Conservation (phyloP, 2,113 vertebrate genomes). For the Colossoma macropomum region DNA sequence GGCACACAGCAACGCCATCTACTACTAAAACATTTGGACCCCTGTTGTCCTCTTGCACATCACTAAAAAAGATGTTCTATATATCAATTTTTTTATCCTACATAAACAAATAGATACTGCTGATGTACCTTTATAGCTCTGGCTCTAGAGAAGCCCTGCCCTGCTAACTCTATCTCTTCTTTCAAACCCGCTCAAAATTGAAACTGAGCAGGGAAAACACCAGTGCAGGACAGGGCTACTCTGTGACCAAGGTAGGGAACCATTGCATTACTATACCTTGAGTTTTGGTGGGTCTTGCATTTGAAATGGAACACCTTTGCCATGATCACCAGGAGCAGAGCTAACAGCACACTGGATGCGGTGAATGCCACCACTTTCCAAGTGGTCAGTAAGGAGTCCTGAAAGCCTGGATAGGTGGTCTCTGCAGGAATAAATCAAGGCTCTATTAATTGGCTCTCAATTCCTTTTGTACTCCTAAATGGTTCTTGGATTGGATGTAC, state of each 20-base stretch:
- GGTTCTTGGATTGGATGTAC: no score
- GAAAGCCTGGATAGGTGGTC: constrained; percentile 81
- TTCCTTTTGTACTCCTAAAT: not conserved
- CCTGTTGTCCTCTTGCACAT: constrained; percentile 73
- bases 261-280: constrained; percentile 71
- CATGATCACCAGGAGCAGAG: constrained; percentile 84
- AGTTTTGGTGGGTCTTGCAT: constrained; percentile 84
- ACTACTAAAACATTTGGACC: constrained; percentile 86
- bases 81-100: not conserved
- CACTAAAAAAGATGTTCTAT: constrained; percentile 64
- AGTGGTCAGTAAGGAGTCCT: constrained; percentile 84
- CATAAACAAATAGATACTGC: not conserved
- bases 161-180: no score
- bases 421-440: constrained; percentile 72
- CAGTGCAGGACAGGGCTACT: no score
- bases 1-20: constrained; percentile 84
- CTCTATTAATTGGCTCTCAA: not conserved
- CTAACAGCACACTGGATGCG: constrained; percentile 85
- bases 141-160: no score
- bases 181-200: no score
- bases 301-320: constrained; percentile 86
- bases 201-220: no score
- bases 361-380: constrained; percentile 90
- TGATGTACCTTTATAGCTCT: no score
- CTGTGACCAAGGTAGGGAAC: not conserved